Conservation (phyloP, 2,888 invertebrate species). For the Mimas tiliae region DNA sequence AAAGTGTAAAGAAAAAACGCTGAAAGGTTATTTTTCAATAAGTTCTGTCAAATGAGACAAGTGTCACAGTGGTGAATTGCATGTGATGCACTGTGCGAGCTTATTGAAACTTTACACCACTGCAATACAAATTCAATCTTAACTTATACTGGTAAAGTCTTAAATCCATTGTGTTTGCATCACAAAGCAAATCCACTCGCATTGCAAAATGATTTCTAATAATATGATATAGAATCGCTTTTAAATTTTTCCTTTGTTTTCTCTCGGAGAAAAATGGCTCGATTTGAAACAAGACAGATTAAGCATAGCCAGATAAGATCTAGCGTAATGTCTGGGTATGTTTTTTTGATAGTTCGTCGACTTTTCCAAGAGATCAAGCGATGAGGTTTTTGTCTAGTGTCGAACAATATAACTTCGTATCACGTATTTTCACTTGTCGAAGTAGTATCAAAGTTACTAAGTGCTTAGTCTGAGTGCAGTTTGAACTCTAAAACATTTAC, state of each 20-base stretch:
- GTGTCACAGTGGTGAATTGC: constrained; percentile 30
- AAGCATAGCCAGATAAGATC: constrained; percentile 33
- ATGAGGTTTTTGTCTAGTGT: constrained; percentile 13
- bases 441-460: constrained; percentile 11
- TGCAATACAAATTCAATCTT: constrained; percentile 29
- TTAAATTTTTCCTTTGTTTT: constrained; percentile 12
- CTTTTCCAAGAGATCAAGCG: constrained; percentile 22
- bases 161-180: constrained; percentile 27
- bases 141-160: constrained; percentile 27
- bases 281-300: constrained; percentile 38
- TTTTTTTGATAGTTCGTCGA: constrained; percentile 25
- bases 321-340: constrained; percentile 16
- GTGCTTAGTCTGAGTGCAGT: constrained; percentile 10
- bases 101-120: constrained; percentile 34
- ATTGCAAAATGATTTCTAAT: constrained; percentile 24
- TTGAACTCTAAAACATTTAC: constrained; percentile 10
- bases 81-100: constrained; percentile 32
- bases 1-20: constrained; percentile 25
- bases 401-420: constrained; percentile 1
- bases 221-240: neutral
- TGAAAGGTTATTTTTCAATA: constrained; percentile 34
- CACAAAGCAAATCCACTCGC: constrained; percentile 20
- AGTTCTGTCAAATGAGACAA: constrained; percentile 34
- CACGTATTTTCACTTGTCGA: constrained; percentile 23
- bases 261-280: constrained; percentile 33